Base-by-base conservation (phyloP, 1,140 invertebrate genomes). In the Periplaneta americana region DNA sequence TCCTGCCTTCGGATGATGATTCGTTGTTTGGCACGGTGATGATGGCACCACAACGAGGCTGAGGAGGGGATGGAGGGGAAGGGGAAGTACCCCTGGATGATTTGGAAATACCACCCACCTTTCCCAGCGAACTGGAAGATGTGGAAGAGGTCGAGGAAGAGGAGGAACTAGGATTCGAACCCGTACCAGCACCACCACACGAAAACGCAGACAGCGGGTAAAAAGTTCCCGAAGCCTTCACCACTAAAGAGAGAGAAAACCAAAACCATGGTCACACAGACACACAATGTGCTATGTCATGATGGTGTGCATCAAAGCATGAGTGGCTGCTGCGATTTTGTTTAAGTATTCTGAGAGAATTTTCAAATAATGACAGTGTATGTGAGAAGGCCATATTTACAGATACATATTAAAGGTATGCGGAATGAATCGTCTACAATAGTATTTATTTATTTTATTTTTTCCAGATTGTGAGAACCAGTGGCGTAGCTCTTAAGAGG, bases 161-260 rank as follows among this genome's bases (percentile, higher is more conserved):
- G 48, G 48, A 66, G 48, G 48, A 66, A 66, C 48, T 8, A 66
- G 48, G 48, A 66, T 66, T 66, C 13, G n/a, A 66, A 66, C 48
- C 48, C 48, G 48, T 66, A 66, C 48, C 48, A 66, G 48, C 48
- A 66, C 48, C 74, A 75, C 81, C 81, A 81, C 81, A 81, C 81
- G 81, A 81, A 82, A 94, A 92, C 88, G 95, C 94, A 86, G 95
- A 96, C 84, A 96, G 92, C 85, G 96, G 96, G 90, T 96, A 98
- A 91, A 96, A 98, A 88, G 96, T 98, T 88, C 96, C 96, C 86
- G 95, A 93, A 88, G 96, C 95, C 93, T 96, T 97, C 90, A 97
- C 95, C 91, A 96, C 94, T 95, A 93, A 88, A 93, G 94, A 90
- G 22, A 66, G 48, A 88, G 92, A 92, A 90, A 57, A 57, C 74